Conservation (phyloP, 2,888 invertebrate species). For the Athalia cordata region DNA sequence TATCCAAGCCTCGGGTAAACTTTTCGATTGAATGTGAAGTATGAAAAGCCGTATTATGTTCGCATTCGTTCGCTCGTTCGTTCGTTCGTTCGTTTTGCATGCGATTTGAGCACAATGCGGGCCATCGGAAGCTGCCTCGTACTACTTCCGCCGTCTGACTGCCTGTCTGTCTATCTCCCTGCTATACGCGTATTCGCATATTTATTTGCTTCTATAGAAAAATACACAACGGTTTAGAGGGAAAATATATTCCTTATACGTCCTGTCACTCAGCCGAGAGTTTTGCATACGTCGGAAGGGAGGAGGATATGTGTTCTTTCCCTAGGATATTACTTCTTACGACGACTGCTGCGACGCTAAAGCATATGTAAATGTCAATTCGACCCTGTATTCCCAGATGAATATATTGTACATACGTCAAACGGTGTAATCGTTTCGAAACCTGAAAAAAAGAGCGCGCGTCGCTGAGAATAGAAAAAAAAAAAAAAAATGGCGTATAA, state of each 20-base stretch:
- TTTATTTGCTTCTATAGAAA: slow-evolving; percentile 59
- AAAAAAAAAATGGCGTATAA: background rate
- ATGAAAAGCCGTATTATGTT: slow-evolving; percentile 51
- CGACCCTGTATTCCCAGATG: slow-evolving; percentile 44
- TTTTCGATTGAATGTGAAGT: slow-evolving; percentile 48
- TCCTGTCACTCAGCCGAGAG: slow-evolving; percentile 40
- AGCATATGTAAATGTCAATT: slow-evolving; percentile 48
- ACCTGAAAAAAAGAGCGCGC: background rate
- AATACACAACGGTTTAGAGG: slow-evolving; percentile 53
- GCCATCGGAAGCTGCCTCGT: slow-evolving; percentile 67
- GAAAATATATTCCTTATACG: slow-evolving; percentile 43
- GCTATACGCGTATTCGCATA: slow-evolving; percentile 52
- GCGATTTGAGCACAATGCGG: slow-evolving; percentile 64
- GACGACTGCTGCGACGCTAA: slow-evolving; percentile 29
- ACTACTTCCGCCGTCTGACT: slow-evolving; percentile 66
- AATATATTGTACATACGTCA: slow-evolving; percentile 21
- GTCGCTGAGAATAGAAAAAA: background rate
- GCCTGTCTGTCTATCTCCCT: slow-evolving; percentile 58
- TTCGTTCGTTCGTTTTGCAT: slow-evolving; percentile 64
- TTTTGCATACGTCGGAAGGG: slow-evolving; percentile 44
- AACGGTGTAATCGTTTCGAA: slow-evolving; percentile 25
- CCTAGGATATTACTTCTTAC: slow-evolving; percentile 40
- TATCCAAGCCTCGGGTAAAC: slow-evolving; percentile 31
- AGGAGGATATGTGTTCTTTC: slow-evolving; percentile 39
- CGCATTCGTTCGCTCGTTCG: slow-evolving; percentile 57